Conservation (phyloP, 1,140 invertebrate species). For the Drosophila lacteicornis region DNA sequence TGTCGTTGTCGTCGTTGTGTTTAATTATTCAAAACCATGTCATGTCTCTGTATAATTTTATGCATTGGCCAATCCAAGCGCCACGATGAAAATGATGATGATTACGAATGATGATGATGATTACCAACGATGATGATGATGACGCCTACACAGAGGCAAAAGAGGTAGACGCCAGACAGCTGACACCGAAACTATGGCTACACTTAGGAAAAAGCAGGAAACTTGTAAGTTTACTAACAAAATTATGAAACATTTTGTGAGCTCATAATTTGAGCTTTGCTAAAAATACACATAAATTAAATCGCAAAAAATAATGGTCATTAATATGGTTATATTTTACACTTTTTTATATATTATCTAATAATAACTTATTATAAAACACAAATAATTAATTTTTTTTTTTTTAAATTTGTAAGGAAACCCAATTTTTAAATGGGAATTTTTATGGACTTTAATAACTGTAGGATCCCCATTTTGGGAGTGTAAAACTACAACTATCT, state of each 20-base stretch:
- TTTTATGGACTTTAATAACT: too few relatives aligned
- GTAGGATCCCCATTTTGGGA: not conserved
- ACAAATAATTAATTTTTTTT: too few relatives aligned
- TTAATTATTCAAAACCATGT: slow-evolving; percentile 85
- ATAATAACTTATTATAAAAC: too few relatives aligned
- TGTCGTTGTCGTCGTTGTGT: slow-evolving; percentile 62
- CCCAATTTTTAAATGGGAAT: too few relatives aligned
- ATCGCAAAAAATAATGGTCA: too few relatives aligned
- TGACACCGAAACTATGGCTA: slow-evolving; percentile 50
- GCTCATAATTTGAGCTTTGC: too few relatives aligned
- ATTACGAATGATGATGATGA: slow-evolving; percentile 37
- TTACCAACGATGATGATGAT: slow-evolving; percentile 55
- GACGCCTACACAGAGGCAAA: slow-evolving; percentile 69
- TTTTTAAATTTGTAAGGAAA: too few relatives aligned
- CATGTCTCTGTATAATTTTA: slow-evolving; percentile 84
- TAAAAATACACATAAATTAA: too few relatives aligned
- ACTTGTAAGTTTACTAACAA: too few relatives aligned
- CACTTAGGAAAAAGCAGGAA: slow-evolving; percentile 4
- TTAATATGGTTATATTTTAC: too few relatives aligned
- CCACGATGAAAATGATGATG: slow-evolving; percentile 48
- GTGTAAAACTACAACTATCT: slow-evolving; percentile 51
- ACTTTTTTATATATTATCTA: too few relatives aligned
- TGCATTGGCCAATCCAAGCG: slow-evolving; percentile 79
- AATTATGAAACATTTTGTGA: too few relatives aligned
- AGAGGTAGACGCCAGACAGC: slow-evolving; percentile 52